A percentile compares a stretch with the other conserved stretches of the same genome.
phyloP scores from a whole-genome alignment of 2,888 invertebrate species.

The Eupithecia vulgata region DNA sequence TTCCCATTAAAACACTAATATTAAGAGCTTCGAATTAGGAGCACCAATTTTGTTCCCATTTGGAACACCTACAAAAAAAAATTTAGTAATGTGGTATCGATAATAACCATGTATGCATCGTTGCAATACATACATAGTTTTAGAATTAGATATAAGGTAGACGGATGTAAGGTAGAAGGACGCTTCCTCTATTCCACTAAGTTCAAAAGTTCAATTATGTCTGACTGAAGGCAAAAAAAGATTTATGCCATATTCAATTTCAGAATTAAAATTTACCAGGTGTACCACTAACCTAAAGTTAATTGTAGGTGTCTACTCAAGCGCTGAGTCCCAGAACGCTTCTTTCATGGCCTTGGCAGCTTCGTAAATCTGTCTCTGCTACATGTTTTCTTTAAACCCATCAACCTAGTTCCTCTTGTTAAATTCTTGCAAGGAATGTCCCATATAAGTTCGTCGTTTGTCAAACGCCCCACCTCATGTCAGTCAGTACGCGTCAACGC shows the following conservation, averaged over 20 bases:
- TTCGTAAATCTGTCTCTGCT: background rate
- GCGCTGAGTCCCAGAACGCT: background rate
- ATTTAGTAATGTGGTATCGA: no score
- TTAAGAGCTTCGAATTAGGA: no score
- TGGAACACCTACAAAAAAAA: no score
- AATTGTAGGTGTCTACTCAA: background rate
- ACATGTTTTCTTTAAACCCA: background rate
- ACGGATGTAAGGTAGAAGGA: no score
- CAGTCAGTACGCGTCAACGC: constrained; percentile 77
- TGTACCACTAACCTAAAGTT: background rate
- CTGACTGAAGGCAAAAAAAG: background rate
- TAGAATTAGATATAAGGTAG: no score
- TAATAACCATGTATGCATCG: no score
- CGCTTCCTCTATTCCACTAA: no score
- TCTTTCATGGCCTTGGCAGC: background rate
- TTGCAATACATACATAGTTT: no score
- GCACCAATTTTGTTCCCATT: no score
- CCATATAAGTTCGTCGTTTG: constrained; percentile 29
- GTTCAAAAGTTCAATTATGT: no score
- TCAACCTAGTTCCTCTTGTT: constrained; percentile 4
- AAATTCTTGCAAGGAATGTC: constrained; percentile 21
- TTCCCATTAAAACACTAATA: no score
- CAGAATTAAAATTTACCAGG: background rate
- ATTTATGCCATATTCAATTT: background rate
- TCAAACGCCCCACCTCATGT: constrained; percentile 44